Conservation (phyloP, 64 coral and sea anemone species). For the Pachyseris speciosa region DNA sequence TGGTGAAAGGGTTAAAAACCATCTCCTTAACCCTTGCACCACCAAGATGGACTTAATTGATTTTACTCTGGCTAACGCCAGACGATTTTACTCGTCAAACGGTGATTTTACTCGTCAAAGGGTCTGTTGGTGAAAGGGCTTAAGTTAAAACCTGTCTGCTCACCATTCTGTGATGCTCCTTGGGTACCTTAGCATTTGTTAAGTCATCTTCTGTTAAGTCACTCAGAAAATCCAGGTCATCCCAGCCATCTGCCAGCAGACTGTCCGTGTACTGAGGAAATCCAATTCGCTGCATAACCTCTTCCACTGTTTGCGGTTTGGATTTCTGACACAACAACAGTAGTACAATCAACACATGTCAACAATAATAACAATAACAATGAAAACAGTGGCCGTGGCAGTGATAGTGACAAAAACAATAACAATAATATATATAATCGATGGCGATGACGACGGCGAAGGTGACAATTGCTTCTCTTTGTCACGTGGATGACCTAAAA, state of each 20-base stretch:
- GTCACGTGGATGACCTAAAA: too few species aligned
- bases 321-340: background rate
- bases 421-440: too few species aligned
- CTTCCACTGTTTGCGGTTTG: conserved; percentile 58
- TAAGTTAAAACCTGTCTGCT: background rate
- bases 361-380: background rate
- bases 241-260: conserved; percentile 46
- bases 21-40: background rate
- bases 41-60: too few species aligned
- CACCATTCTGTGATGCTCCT: conserved; percentile 45
- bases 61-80: too few species aligned
- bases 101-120: too few species aligned
- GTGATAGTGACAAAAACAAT: background rate
- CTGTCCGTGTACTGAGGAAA: conserved; percentile 41
- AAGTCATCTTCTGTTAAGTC: conserved; percentile 63
- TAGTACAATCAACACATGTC: background rate
- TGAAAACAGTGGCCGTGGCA: background rate
- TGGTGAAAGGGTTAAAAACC: too few species aligned
- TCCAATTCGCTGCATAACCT: conserved; percentile 67
- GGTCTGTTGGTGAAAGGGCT: too few species aligned
- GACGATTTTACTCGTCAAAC: too few species aligned
- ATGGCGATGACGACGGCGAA: too few species aligned
- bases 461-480: too few species aligned
- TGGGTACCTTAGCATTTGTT: conserved; percentile 14
- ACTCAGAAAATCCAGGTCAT: conserved; percentile 52